A percentile compares a stretch with the other conserved stretches of the same genome.
Evolutionary conservation across 2,113 vertebrate genomes (phyloP).

Genomic region (Rattus rattus): DNA sequence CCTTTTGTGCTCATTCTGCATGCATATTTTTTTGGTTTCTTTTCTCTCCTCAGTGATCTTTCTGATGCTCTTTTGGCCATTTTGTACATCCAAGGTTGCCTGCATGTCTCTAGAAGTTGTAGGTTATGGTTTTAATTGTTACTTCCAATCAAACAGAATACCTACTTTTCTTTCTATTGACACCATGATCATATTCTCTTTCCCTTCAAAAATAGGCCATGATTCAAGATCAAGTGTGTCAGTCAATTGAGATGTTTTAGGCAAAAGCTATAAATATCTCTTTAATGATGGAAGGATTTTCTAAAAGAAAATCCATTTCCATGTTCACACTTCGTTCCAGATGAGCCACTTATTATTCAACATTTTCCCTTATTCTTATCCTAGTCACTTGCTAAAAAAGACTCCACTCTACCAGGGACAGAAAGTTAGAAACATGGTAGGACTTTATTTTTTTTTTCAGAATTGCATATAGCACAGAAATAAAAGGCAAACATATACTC

Average conservation of each 20-base stretch:
- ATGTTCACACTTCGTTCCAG: constrained; percentile 13
- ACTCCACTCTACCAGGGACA: neutral
- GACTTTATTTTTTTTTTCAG: neutral
- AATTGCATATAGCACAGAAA: neutral
- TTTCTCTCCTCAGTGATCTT: neutral
- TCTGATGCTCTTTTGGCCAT: constrained; percentile 18
- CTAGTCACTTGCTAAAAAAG: neutral
- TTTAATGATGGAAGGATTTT: constrained; percentile 61
- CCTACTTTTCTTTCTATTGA: constrained; percentile 3
- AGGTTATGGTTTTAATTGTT: constrained; percentile 20
- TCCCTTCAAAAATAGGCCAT: constrained; percentile 58
- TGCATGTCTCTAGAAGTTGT: neutral
- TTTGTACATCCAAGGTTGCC: constrained; percentile 20
- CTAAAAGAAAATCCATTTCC: constrained; percentile 61
- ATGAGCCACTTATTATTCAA: neutral
- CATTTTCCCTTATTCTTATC: constrained; percentile 30
- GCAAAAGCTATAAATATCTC: constrained; percentile 67
- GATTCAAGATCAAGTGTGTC: constrained; percentile 57
- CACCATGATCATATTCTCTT: neutral
- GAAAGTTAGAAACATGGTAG: neutral
- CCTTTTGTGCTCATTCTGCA: neutral
- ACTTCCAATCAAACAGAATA: constrained; percentile 39
- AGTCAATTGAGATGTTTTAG: constrained; percentile 60
- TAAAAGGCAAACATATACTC: neutral
- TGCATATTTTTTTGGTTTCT: neutral